A percentile compares a stretch with the other conserved stretches of the same genome.
Evolutionary conservation across 2,888 invertebrate genomes (phyloP).

Genomic region (Acanthosepion pharaonis): DNA sequence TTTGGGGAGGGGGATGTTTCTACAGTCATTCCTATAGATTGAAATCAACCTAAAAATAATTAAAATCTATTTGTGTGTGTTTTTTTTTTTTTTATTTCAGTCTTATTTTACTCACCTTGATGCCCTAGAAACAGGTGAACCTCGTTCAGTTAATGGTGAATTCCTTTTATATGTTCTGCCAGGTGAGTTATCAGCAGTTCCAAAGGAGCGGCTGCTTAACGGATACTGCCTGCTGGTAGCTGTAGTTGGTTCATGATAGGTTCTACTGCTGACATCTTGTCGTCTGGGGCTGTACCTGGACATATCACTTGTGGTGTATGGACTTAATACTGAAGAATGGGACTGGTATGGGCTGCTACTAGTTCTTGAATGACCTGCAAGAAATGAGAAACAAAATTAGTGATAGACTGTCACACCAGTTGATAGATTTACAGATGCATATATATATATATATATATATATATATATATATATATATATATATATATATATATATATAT

Average conservation of each 20-base stretch:
- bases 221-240: background rate
- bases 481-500: no score
- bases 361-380: conserved; percentile 44
- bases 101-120: conserved; percentile 18
- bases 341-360: conserved; percentile 23
- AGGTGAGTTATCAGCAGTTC: conserved; percentile 36
- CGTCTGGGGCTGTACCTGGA: conserved; percentile 42
- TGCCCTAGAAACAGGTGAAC: conserved; percentile 38
- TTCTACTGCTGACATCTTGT: background rate
- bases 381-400: background rate
- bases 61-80: no score
- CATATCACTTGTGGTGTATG: background rate
- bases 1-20: no score
- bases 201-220: background rate
- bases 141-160: background rate
- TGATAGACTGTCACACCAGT: background rate
- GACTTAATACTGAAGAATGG: background rate
- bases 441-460: no score
- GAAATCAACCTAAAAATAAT: no score
- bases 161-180: background rate
- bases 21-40: no score
- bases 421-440: no score
- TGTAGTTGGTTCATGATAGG: background rate
- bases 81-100: no score
- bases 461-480: no score